These are phyloP conservation scores for Dipodomys ordii DNA, from an alignment of 2,113 vertebrate species.

Conservation along the genomic window DNA sequence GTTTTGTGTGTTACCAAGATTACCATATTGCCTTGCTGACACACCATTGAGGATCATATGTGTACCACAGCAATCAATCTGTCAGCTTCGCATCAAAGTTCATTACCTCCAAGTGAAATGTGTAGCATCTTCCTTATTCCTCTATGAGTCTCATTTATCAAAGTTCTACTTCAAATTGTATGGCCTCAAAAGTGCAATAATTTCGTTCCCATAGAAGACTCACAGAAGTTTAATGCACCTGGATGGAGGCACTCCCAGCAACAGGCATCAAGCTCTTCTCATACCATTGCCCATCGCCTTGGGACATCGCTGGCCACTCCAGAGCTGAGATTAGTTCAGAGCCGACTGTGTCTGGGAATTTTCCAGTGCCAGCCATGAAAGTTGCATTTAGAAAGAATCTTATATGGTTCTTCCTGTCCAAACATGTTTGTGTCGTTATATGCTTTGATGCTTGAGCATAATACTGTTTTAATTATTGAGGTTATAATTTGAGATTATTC, in stretches of 20 bases:
- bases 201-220: not conserved
- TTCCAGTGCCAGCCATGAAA: not conserved
- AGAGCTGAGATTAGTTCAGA: not conserved
- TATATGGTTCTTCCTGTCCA: not conserved
- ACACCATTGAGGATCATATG: not conserved
- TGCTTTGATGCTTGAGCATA: not conserved
- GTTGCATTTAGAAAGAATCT: not conserved
- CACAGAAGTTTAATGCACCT: not conserved
- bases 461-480: not conserved
- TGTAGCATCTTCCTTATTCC: not conserved
- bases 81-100: not conserved
- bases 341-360: not conserved
- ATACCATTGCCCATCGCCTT: not conserved
- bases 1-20: not conserved
- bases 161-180: not conserved
- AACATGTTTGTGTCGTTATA: not conserved
- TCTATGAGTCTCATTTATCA: slow-evolving; percentile 48
- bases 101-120: not conserved
- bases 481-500: too few relatives aligned
- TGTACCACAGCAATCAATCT: not conserved
- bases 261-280: not conserved
- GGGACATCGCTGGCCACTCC: not conserved
- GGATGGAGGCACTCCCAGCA: not conserved
- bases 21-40: not conserved
- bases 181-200: not conserved